These are phyloP conservation scores for Danio choprae DNA, from an alignment of 2,797 vertebrate genomes.

Conservation along the genomic window DNA sequence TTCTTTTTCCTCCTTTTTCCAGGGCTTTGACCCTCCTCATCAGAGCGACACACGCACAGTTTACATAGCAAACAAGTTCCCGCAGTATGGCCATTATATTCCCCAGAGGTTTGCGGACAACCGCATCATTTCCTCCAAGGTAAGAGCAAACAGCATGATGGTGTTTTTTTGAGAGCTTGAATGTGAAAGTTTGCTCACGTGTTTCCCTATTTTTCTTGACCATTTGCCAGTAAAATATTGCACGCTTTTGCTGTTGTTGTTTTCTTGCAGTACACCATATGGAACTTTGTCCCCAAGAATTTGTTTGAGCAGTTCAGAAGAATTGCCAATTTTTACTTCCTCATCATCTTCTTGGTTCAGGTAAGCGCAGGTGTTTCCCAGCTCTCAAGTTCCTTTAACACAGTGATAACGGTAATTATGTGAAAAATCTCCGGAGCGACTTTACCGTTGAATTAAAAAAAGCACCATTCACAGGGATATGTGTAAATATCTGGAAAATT, in stretches of 20 bases:
- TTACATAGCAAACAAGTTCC: slow-evolving; percentile 96
- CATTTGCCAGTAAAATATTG: slow-evolving; percentile 34
- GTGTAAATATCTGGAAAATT: no score
- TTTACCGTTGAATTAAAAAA: no score
- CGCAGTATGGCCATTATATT: slow-evolving; percentile 92
- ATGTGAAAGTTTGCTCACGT: background rate
- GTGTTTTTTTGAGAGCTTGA: background rate
- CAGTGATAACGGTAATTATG: no score
- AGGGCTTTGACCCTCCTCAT: slow-evolving; percentile 98
- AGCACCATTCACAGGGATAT: no score
- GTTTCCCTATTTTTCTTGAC: background rate
- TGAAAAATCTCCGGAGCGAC: no score
- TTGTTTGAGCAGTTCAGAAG: slow-evolving; percentile 99
- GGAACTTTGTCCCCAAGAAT: slow-evolving; percentile 99
- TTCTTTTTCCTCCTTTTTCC: slow-evolving; percentile 43
- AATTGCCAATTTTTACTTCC: slow-evolving; percentile 99
- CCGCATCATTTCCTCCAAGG: slow-evolving; percentile 98
- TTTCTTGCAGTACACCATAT: slow-evolving; percentile 89
- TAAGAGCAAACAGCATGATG: slow-evolving; percentile 64
- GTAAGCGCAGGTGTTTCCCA: slow-evolving; percentile 75
- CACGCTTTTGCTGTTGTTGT: slow-evolving; percentile 5
- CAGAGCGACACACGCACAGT: slow-evolving; percentile 97
- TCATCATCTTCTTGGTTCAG: slow-evolving; percentile 99
- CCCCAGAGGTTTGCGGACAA: slow-evolving; percentile 97
- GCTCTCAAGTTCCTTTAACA: background rate